Evolutionary conservation across 92 coral and sea anemone genomes (phyloP).

Genomic region (Epizoanthus illoricatus): DNA sequence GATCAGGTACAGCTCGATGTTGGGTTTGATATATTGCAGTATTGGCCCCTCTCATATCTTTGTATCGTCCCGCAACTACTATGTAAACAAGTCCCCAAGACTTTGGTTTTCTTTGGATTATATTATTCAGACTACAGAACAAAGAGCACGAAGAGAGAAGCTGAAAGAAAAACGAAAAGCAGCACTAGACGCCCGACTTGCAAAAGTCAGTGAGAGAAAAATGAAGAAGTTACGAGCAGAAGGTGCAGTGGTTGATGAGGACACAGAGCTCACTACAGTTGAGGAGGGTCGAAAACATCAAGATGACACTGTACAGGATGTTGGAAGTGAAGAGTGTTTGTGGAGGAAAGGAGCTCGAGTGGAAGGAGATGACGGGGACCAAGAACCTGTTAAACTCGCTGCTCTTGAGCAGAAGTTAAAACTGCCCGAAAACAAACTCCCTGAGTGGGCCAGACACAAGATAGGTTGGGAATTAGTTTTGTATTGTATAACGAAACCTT

Average conservation of each 20-base stretch:
- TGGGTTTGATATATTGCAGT: neutral
- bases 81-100: neutral
- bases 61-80: neutral
- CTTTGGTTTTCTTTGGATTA: neutral
- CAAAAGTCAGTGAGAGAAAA: slow-evolving; percentile 86
- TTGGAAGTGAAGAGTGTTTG: slow-evolving; percentile 2
- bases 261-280: neutral
- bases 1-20: slow-evolving; percentile 66
- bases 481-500: too few relatives aligned
- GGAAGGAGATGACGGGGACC: neutral
- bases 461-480: slow-evolving; percentile 48
- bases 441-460: slow-evolving; percentile 85
- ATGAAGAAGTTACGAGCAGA: slow-evolving; percentile 65
- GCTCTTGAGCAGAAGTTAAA: neutral
- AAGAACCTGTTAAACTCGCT: neutral
- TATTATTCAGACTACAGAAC: slow-evolving; percentile 76
- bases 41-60: neutral
- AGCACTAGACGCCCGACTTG: slow-evolving; percentile 90
- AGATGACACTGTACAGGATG: slow-evolving; percentile 13
- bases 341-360: slow-evolving; percentile 29
- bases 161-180: slow-evolving; percentile 93
- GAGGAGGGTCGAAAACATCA: slow-evolving; percentile 27
- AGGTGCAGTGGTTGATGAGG: slow-evolving; percentile 47
- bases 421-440: slow-evolving; percentile 34
- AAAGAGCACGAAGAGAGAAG: slow-evolving; percentile 80